Evolutionary conservation across 2,888 invertebrate genomes (phyloP).

Genomic region (Periphyllus acericola): DNA sequence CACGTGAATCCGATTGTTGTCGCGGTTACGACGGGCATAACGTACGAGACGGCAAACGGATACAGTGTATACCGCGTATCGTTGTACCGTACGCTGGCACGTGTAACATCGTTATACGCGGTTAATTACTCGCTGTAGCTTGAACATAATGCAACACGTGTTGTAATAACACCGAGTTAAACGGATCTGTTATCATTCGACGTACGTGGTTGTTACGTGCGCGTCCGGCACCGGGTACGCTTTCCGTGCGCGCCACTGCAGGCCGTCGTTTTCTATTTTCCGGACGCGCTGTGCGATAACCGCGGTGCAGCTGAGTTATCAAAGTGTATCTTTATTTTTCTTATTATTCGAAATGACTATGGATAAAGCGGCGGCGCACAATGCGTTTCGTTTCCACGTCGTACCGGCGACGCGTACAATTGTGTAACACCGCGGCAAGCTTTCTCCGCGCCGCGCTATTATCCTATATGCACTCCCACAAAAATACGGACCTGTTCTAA

Average conservation of each 20-base stretch:
- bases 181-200: conserved; percentile 8
- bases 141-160: background rate
- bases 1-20: background rate
- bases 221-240: background rate
- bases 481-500: background rate
- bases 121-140: background rate
- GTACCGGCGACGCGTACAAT: background rate
- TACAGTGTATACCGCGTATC: too few relatives aligned
- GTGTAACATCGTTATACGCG: background rate
- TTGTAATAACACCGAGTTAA: background rate
- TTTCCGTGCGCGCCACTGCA: too few relatives aligned
- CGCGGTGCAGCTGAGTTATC: too few relatives aligned
- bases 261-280: conserved; percentile 9
- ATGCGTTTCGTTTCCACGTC: background rate
- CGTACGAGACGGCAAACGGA: too few relatives aligned
- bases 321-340: conserved; percentile 18
- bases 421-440: conserved; percentile 11
- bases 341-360: conserved; percentile 26
- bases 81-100: background rate
- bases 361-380: background rate
- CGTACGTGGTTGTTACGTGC: too few relatives aligned
- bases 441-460: conserved; percentile 4
- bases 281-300: too few relatives aligned
- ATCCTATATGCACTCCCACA: background rate
- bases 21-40: too few relatives aligned